These are phyloP conservation scores for Falco biarmicus DNA, from an alignment of 2,797 vertebrate species.

Conservation along the genomic window DNA sequence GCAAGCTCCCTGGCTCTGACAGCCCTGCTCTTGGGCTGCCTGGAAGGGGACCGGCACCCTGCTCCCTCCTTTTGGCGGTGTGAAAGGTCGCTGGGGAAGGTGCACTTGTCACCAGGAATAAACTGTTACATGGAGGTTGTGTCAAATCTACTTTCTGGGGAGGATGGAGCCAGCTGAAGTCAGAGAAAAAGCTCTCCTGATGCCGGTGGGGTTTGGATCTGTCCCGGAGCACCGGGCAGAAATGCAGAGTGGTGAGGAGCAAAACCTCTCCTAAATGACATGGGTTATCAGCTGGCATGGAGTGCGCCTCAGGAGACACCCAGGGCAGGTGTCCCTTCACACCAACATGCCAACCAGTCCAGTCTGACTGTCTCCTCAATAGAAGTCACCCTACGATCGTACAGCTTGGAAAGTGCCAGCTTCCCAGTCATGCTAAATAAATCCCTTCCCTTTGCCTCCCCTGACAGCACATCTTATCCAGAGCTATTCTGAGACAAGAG, in stretches of 20 bases:
- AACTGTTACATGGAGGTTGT: rapidly evolving
- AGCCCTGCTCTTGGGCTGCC: conserved; percentile 32
- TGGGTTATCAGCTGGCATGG: rapidly evolving
- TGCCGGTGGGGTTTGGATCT: not conserved
- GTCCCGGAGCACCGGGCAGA: not conserved
- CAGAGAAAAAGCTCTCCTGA: not conserved
- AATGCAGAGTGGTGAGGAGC: not conserved
- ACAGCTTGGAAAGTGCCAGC: not conserved
- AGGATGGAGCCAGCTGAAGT: not conserved
- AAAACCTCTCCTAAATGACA: not conserved
- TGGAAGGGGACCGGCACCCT: not conserved
- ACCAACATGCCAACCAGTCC: too few species aligned
- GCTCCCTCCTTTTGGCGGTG: rapidly evolving
- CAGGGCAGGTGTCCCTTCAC: too few species aligned
- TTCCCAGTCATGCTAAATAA: not conserved
- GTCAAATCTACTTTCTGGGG: not conserved
- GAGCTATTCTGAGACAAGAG: not conserved
- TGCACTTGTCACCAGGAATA: conserved; percentile 54
- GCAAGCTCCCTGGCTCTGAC: not conserved
- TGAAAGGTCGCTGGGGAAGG: not conserved
- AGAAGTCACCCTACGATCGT: not conserved
- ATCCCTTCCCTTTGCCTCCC: not conserved
- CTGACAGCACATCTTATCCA: not conserved
- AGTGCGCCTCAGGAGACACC: not conserved
- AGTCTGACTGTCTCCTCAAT: too few species aligned